These are phyloP conservation scores for Hemicordylus capensis DNA, from an alignment of 2,113 vertebrate species.

Conservation along the genomic window DNA sequence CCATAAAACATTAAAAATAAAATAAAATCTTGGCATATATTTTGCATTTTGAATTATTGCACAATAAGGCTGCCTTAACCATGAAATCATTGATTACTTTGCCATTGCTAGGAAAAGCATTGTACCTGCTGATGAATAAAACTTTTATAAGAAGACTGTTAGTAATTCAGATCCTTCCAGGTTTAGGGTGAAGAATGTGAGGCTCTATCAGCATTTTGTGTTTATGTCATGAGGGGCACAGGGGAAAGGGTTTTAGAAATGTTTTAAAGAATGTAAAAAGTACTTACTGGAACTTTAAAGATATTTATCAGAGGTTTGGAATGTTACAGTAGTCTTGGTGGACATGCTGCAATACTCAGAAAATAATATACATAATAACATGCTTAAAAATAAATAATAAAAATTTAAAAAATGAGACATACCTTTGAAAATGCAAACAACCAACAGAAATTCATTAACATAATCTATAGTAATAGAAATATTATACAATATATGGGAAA, in stretches of 20 bases:
- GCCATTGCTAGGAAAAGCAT: constrained; percentile 30
- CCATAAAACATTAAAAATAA: not conserved
- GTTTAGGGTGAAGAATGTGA: constrained; percentile 11
- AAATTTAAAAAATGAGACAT: constrained; percentile 6
- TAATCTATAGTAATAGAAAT: not conserved
- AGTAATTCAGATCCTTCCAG: constrained; percentile 20
- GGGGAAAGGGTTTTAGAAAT: constrained; percentile 12
- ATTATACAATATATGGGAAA: not conserved
- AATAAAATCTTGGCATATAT: constrained; percentile 25
- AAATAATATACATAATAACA: not conserved
- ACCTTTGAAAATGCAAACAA: constrained; percentile 33
- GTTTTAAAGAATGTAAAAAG: not conserved
- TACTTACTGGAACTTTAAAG: not conserved
- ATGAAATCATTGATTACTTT: not conserved
- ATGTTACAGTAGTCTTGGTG: constrained; percentile 18
- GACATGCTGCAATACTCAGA: not conserved
- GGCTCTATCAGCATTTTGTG: not conserved
- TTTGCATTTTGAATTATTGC: constrained; percentile 35
- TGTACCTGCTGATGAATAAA: constrained; percentile 9
- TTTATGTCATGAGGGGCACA: not conserved
- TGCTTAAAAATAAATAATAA: constrained; percentile 22
- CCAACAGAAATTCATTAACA: not conserved
- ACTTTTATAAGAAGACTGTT: not conserved
- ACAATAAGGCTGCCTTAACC: constrained; percentile 22
- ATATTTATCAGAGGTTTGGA: not conserved